Conservation (phyloP, 1,140 invertebrate species). For the Limonius californicus region DNA sequence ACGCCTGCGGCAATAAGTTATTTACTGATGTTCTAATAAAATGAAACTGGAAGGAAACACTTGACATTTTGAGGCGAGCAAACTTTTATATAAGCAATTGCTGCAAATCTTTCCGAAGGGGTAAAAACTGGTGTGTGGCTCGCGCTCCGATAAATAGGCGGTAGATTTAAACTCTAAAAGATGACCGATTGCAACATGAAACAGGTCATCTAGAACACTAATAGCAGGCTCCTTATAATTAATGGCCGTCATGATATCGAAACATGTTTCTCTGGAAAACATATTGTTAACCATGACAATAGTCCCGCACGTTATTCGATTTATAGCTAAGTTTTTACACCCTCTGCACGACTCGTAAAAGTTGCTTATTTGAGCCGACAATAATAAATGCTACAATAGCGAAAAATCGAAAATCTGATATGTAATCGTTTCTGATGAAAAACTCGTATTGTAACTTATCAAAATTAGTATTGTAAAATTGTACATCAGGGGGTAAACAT, state of each 20-base stretch:
- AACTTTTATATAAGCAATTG: too few species aligned
- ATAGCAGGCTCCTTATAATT: constrained; percentile 14
- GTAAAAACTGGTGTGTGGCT: neutral
- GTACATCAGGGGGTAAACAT: too few species aligned
- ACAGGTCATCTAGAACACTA: constrained; percentile 18
- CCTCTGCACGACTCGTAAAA: neutral
- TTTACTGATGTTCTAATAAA: too few species aligned
- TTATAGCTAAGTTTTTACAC: constrained; percentile 8
- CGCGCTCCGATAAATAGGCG: neutral
- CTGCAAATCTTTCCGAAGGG: neutral
- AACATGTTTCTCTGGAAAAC: constrained; percentile 2
- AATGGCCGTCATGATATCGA: constrained; percentile 13
- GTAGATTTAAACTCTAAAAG: constrained; percentile 7
- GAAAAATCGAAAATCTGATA: too few species aligned
- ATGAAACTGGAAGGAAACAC: too few species aligned
- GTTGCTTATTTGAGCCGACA: too few species aligned
- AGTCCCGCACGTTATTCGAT: constrained; percentile 8
- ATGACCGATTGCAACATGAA: constrained; percentile 13
- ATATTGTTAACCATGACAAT: constrained; percentile 7
- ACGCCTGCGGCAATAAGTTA: too few species aligned
- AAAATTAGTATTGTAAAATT: too few species aligned
- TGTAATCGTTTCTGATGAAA: too few species aligned
- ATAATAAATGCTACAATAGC: too few species aligned
- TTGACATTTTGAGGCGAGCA: too few species aligned
- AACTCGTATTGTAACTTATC: too few species aligned